A percentile compares a stretch with the other conserved stretches of the same genome.
phyloP scores from a whole-genome alignment of 64 coral and sea anemone genomes.

The Pachyseris speciosa region DNA sequence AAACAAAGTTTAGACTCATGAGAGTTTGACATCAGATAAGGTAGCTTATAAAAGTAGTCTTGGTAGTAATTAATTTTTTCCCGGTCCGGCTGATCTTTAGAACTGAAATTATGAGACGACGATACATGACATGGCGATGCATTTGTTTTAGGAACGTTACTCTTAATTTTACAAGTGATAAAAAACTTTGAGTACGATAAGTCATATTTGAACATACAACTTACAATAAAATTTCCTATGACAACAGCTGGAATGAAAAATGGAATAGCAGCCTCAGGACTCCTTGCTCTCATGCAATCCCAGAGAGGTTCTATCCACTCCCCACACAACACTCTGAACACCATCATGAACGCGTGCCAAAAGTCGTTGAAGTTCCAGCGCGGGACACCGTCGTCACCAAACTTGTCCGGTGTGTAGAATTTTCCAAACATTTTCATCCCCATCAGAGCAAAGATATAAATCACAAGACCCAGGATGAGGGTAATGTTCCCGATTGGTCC shows the following conservation, averaged over 20 bases:
- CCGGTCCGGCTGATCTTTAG: no score
- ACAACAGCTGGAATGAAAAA: conserved; percentile 82
- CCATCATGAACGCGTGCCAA: conserved; percentile 89
- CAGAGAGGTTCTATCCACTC: conserved; percentile 92
- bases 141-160: no score
- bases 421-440: conserved; percentile 87
- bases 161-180: no score
- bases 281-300: conserved; percentile 83
- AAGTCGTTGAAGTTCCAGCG: conserved; percentile 94
- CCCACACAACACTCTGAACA: conserved; percentile 82
- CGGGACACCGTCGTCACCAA: conserved; percentile 65
- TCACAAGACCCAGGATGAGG: conserved; percentile 79
- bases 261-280: conserved; percentile 40
- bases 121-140: no score
- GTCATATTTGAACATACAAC: conserved; percentile 7
- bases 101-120: no score
- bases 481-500: conserved; percentile 86
- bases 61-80: no score
- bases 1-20: no score
- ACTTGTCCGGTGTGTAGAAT: conserved; percentile 65
- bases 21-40: no score
- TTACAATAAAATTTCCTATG: conserved; percentile 88
- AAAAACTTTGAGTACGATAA: no score
- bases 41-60: no score
- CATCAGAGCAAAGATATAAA: conserved; percentile 86